Conservation (phyloP, 2,797 vertebrate genomes). For the Sebastes umbrosus region DNA sequence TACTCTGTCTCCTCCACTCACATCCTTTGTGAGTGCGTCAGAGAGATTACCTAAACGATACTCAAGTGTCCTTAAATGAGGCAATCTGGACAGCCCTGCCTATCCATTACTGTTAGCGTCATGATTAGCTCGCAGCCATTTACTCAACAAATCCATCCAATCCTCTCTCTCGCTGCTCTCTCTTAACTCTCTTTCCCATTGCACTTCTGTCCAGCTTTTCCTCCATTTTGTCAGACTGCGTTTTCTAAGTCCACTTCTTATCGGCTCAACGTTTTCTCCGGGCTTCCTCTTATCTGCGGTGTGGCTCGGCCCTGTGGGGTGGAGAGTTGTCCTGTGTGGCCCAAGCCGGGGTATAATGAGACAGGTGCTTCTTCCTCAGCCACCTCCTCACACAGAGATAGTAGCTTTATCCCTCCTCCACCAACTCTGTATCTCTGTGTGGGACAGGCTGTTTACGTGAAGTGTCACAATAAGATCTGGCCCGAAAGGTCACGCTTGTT, state of each 20-base stretch:
- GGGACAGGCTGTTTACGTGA: constrained; percentile 22
- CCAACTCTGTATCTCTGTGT: constrained; percentile 10
- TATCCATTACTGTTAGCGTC: constrained; percentile 65
- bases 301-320: constrained; percentile 6
- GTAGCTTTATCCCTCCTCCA: constrained; percentile 12
- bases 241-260: constrained; percentile 55
- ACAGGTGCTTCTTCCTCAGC: constrained; percentile 34
- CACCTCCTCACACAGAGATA: constrained; percentile 33
- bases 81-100: constrained; percentile 49
- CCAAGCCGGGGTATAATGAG: constrained; percentile 45
- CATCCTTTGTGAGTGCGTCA: constrained; percentile 35
- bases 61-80: constrained; percentile 66
- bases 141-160: constrained; percentile 51
- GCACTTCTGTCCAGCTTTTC: constrained; percentile 22
- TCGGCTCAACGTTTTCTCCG: constrained; percentile 38
- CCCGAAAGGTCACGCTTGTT: constrained; percentile 50
- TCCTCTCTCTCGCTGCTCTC: constrained; percentile 7
- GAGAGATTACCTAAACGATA: constrained; percentile 63
- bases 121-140: constrained; percentile 68
- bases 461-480: constrained; percentile 33
- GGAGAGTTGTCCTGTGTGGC: constrained; percentile 48
- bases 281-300: constrained; percentile 48
- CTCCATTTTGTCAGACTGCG: constrained; percentile 53
- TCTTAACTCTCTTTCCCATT: constrained; percentile 10
- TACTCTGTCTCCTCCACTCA: constrained; percentile 19